Evolutionary conservation across 1,140 invertebrate genomes (phyloP).

Genomic region (Anoplophora glabripennis): DNA sequence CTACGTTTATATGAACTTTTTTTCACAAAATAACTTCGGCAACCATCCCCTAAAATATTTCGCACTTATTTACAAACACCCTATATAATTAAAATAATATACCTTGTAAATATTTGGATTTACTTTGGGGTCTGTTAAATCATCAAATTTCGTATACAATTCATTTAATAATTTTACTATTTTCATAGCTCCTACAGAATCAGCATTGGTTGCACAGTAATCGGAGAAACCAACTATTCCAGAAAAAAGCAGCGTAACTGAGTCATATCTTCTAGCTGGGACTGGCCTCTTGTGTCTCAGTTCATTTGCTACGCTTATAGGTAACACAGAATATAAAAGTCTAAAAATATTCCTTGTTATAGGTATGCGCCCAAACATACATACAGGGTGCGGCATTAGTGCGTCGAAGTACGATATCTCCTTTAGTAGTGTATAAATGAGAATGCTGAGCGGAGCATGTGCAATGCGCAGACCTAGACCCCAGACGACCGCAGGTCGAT

Average conservation of each 20-base stretch:
- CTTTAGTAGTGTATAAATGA: no score
- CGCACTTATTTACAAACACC: no score
- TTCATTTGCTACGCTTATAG: constrained; percentile 89
- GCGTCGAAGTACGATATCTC: no score
- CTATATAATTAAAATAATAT: neutral
- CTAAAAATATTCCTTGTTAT: constrained; percentile 21
- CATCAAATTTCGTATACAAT: constrained; percentile 88
- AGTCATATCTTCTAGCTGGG: constrained; percentile 80
- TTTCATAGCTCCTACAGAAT: constrained; percentile 86
- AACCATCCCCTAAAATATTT: no score
- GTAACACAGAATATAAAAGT: constrained; percentile 90
- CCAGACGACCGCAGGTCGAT: no score
- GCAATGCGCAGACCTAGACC: no score
- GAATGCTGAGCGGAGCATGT: no score
- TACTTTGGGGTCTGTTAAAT: constrained; percentile 84
- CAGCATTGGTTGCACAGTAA: constrained; percentile 82
- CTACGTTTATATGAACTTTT: no score
- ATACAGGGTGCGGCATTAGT: no score
- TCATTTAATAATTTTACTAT: constrained; percentile 89
- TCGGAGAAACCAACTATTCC: constrained; percentile 89
- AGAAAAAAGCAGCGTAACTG: constrained; percentile 89
- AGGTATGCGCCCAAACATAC: no score
- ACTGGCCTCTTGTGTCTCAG: constrained; percentile 86
- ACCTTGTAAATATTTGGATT: constrained; percentile 96
- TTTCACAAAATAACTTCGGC: no score